Percentiles rank a stretch among this genome's conserved stretches.
Evolutionary conservation across 2,113 vertebrate genomes (phyloP).

Genomic region (Myxocyprinus asiaticus): DNA sequence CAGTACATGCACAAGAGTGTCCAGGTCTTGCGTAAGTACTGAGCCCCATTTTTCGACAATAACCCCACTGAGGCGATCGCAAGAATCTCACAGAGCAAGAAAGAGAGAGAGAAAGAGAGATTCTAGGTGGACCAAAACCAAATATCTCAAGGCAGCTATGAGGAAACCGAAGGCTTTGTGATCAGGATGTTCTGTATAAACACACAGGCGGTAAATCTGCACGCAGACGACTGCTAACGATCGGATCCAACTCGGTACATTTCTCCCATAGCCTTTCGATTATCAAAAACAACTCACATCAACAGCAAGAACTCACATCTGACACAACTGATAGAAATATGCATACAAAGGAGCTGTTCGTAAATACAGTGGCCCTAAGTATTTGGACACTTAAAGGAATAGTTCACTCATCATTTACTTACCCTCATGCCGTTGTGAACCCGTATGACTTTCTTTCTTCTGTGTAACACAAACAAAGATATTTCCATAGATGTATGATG

Average conservation of each 20-base stretch:
- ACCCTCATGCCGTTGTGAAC: too few relatives aligned
- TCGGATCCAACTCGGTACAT: not conserved
- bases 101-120: slow-evolving; percentile 3
- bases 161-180: slow-evolving; percentile 22
- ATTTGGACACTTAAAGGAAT: not conserved
- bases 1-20: slow-evolving; percentile 60
- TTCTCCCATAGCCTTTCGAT: not conserved
- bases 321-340: slow-evolving; percentile 23
- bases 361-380: not conserved
- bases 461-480: too few relatives aligned
- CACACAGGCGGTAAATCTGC: slow-evolving; percentile 25
- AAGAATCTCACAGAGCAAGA: slow-evolving; percentile 8
- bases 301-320: not conserved
- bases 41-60: slow-evolving; percentile 62
- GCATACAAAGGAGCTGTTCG: slow-evolving; percentile 27
- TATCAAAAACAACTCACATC: slow-evolving; percentile 2
- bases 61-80: slow-evolving; percentile 55
- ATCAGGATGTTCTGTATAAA: slow-evolving; percentile 42
- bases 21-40: slow-evolving; percentile 73
- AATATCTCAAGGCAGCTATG: slow-evolving; percentile 21
- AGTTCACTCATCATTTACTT: too few relatives aligned
- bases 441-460: too few relatives aligned
- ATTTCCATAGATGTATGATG: too few relatives aligned
- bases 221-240: not conserved
- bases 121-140: slow-evolving; percentile 6